Base-by-base conservation (phyloP, 2,888 invertebrate species). In the Merodon equestris region DNA sequence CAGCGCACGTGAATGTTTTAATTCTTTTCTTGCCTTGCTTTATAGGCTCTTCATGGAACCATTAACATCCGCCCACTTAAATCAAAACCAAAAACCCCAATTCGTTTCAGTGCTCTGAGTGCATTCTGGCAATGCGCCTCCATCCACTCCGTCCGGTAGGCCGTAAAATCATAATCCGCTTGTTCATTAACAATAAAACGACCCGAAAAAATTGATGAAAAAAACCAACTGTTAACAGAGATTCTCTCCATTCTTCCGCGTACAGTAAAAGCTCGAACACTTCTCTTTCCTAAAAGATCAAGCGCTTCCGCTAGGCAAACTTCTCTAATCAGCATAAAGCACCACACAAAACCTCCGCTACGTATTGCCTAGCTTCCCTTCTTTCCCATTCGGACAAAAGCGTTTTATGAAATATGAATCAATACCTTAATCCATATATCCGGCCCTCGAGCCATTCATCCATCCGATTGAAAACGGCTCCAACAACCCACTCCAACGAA, bases 111-210 rank as follows among this genome's bases (percentile, higher is more conserved):
- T 3, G 17, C 54, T 47, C 44, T 53, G 19, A 53, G 51, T 44
- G 61, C 68, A 68, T 67, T n/a, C 40, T n/a, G 12, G n/a, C 61
- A 15, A 27, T 7, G 27, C 27, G 7, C 27, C 27, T 27, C 27
- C 38, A 5, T 9, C 38, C 15, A 13, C 27, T 19, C 13, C 27
- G 42, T 47, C 36, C 45, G 19, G 34, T 47, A 36, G 44, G 27
- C 58, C 48, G 48, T 71, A 64, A 58, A 76, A 58, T 51, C 54
- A 76, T 50, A 71, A 40, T 60, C 54, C 58, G 38, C 51, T 60
- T 14, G 53, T 56, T 76, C 76, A 76, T 76, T 76, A 76, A 71
- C 57, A 50, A 56, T 71, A 56, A 47, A 72, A 19, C 0, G 14
- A 47, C 57, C 18, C 0, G 13, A 54, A 42, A 53, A 53, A 4